Percentiles rank a stretch among this genome's conserved stretches.
phyloP scores from a whole-genome alignment of 2,888 invertebrate genomes.

The Oscheius sp. region DNA sequence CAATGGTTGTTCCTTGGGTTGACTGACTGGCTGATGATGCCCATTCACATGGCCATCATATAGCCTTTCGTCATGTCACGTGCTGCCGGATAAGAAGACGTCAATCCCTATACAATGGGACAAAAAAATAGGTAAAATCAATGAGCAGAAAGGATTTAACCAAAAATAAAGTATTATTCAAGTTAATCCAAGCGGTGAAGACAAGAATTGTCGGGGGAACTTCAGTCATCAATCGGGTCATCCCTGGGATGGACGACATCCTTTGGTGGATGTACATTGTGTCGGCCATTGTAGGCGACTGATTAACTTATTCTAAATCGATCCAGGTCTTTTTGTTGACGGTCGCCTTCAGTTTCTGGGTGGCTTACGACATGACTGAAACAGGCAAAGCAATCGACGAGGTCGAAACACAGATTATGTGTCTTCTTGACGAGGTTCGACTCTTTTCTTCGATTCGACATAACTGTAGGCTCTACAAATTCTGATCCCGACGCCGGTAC shows the following conservation, averaged over 20 bases:
- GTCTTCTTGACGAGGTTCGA: constrained; percentile 15
- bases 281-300: background rate
- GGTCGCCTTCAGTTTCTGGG: background rate
- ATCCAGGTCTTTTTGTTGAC: background rate
- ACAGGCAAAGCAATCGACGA: constrained; percentile 8
- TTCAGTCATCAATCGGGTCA: no score
- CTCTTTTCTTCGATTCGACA: background rate
- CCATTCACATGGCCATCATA: constrained; percentile 19
- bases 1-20: background rate
- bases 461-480: constrained; percentile 11
- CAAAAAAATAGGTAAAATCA: background rate
- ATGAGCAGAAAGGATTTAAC: background rate
- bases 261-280: constrained; percentile 12
- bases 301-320: background rate
- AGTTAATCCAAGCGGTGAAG: no score
- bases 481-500: constrained; percentile 4
- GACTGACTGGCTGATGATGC: constrained; percentile 1
- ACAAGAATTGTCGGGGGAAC: no score
- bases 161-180: no score
- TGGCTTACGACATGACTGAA: background rate
- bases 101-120: no score
- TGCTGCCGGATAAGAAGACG: background rate
- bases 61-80: background rate
- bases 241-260: background rate
- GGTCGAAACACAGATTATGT: constrained; percentile 6